Conservation (phyloP, 2,888 invertebrate genomes). For the Drosophila koepferae region DNA sequence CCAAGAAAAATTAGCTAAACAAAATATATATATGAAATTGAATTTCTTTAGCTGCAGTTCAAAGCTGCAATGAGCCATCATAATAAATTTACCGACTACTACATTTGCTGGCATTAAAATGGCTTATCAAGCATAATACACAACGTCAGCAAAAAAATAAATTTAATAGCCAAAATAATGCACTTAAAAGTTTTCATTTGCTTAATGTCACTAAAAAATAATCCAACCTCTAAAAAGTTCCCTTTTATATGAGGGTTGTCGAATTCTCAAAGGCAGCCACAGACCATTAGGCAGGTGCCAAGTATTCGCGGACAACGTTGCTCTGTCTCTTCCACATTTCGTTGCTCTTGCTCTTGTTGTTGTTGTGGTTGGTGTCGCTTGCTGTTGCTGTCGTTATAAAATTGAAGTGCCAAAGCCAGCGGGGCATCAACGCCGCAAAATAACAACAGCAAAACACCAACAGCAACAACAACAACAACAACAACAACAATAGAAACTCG, state of each 20-base stretch:
- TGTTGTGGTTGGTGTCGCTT: constrained; percentile 30
- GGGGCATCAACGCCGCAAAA: constrained; percentile 68
- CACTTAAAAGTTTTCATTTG: constrained; percentile 31
- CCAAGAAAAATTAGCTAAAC: not conserved
- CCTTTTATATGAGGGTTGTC: constrained; percentile 23
- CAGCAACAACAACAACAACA: constrained; percentile 13
- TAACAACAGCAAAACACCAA: constrained; percentile 38
- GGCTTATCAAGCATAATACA: constrained; percentile 41
- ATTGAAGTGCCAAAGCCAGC: constrained; percentile 78
- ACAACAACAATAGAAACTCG: constrained; percentile 19
- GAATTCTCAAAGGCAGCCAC: constrained; percentile 25
- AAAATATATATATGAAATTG: not conserved
- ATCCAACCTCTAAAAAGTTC: constrained; percentile 16
- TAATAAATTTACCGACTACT: constrained; percentile 14
- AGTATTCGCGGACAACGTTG: constrained; percentile 40
- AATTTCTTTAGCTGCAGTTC: not conserved
- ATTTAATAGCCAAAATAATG: constrained; percentile 61
- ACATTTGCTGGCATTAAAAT: constrained; percentile 9
- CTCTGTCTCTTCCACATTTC: constrained; percentile 18
- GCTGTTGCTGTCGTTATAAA: constrained; percentile 59
- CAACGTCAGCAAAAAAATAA: constrained; percentile 24
- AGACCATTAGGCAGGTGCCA: constrained; percentile 73
- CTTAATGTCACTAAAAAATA: constrained; percentile 17
- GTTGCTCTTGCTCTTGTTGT: constrained; percentile 5
- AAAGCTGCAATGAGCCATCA: constrained; percentile 9